A percentile compares a stretch with the other conserved stretches of the same genome.
Evolutionary conservation across 64 coral and sea anemone genomes (phyloP).

Genomic region (Montipora capricornis): DNA sequence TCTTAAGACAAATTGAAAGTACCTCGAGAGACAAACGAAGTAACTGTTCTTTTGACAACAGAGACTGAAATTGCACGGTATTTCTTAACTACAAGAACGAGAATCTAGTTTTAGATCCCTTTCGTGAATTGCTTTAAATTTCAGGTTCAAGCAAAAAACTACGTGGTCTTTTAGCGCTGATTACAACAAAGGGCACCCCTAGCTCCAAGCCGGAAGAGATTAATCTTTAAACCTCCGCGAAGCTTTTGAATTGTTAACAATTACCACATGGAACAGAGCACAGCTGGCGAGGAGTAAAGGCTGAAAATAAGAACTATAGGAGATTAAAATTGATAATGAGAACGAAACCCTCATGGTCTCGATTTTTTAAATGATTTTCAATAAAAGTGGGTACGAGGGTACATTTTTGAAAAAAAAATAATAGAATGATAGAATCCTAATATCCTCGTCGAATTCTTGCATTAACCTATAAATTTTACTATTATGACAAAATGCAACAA

Average conservation of each 20-base stretch:
- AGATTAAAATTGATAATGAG: not conserved
- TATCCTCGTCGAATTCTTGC: too few species aligned
- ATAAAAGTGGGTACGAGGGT: too few species aligned
- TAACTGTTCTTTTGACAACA: too few species aligned
- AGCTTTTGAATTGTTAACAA: slow-evolving; percentile 54
- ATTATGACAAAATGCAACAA: too few species aligned
- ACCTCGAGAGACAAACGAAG: too few species aligned
- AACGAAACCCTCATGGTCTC: too few species aligned
- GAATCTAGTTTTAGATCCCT: not conserved
- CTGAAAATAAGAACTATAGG: not conserved
- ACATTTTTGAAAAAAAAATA: not conserved
- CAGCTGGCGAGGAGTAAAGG: not conserved
- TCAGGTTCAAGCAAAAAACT: not conserved
- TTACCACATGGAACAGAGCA: slow-evolving; percentile 30
- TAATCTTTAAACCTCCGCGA: slow-evolving; percentile 38
- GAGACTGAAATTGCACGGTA: not conserved
- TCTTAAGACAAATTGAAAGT: too few species aligned
- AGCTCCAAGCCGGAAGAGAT: slow-evolving; percentile 35
- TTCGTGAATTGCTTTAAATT: not conserved
- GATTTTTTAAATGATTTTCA: too few species aligned
- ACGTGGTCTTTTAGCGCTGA: not conserved
- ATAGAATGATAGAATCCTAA: too few species aligned
- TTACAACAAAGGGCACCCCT: slow-evolving; percentile 11
- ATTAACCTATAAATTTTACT: too few species aligned
- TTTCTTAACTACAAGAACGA: not conserved